These are phyloP conservation scores for Drosophila helvetica DNA, from an alignment of 2,888 invertebrate species.

Conservation along the genomic window DNA sequence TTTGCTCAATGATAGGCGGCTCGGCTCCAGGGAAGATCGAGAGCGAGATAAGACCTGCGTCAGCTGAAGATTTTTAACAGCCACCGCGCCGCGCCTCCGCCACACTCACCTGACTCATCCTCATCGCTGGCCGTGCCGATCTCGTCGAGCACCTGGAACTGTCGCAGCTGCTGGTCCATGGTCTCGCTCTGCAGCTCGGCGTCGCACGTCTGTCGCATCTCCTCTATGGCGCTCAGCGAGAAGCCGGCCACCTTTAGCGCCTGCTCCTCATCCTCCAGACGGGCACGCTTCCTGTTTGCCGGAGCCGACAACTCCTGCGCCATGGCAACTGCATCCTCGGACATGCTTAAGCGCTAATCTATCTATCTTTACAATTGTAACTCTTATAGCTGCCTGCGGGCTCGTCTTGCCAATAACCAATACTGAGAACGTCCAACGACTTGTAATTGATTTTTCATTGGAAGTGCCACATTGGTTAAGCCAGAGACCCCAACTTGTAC, in stretches of 20 bases:
- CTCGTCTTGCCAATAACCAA: constrained; percentile 84
- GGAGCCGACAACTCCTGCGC: background rate
- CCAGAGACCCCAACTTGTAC: constrained; percentile 75
- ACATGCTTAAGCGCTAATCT: constrained; percentile 45
- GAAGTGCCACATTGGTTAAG: constrained; percentile 84
- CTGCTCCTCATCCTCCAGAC: constrained; percentile 61
- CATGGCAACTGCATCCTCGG: constrained; percentile 14
- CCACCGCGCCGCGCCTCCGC: background rate
- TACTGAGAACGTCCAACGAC: constrained; percentile 84
- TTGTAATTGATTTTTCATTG: constrained; percentile 82
- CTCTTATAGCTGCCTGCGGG: constrained; percentile 68
- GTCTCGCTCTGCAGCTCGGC: constrained; percentile 72
- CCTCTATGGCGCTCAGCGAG: constrained; percentile 81
- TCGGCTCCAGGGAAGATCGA: constrained; percentile 29
- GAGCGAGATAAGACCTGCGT: constrained; percentile 58
- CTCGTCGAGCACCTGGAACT: constrained; percentile 89
- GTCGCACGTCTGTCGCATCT: constrained; percentile 79
- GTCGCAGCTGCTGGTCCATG: constrained; percentile 84
- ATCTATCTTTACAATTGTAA: constrained; percentile 2
- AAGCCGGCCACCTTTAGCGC: constrained; percentile 81
- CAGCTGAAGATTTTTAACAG: constrained; percentile 17
- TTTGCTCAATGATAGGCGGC: constrained; percentile 64
- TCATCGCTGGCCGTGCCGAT: constrained; percentile 85
- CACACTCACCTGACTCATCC: constrained; percentile 77
- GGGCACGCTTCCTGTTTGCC: constrained; percentile 46